A percentile compares a stretch with the other conserved stretches of the same genome.
phyloP scores from a whole-genome alignment of 2,888 invertebrate species.

The Dryomyza anilis region DNA sequence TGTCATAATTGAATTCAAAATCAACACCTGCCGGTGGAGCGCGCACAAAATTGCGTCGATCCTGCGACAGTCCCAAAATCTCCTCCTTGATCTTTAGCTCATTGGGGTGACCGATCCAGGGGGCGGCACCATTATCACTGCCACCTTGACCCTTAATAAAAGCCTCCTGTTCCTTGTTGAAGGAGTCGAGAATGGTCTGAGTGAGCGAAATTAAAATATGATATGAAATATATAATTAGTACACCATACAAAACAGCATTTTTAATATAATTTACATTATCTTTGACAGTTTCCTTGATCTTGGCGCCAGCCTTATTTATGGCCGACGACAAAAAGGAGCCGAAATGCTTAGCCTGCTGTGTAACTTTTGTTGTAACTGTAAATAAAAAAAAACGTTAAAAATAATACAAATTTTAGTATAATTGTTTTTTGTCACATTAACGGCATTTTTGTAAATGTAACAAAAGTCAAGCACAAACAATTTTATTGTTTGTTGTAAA shows the following conservation, averaged over 20 bases:
- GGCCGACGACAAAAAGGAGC: conserved; percentile 91
- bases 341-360: conserved; percentile 87
- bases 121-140: conserved; percentile 74
- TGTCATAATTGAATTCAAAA: conserved; percentile 93
- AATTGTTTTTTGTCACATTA: too few species aligned
- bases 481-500: conserved; percentile 23
- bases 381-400: conserved; percentile 14
- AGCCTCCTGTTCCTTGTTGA: conserved; percentile 95
- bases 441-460: not conserved
- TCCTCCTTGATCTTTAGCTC: conserved; percentile 94
- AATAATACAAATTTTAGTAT: too few species aligned
- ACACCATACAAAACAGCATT: not conserved
- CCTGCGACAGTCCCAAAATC: conserved; percentile 93
- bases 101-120: conserved; percentile 95
- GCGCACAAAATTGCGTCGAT: conserved; percentile 95
- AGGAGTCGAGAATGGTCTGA: conserved; percentile 94
- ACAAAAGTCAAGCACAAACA: not conserved
- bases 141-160: conserved; percentile 87
- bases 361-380: conserved; percentile 87
- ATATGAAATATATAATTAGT: too few species aligned
- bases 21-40: conserved; percentile 95
- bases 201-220: not conserved
- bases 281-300: conserved; percentile 95
- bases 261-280: conserved; percentile 75
- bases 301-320: conserved; percentile 96